Evolutionary conservation across 2,797 vertebrate genomes (phyloP), one percentile per base, ranked within the genome.

Genomic region (Phalloptychus januarius): DNA sequence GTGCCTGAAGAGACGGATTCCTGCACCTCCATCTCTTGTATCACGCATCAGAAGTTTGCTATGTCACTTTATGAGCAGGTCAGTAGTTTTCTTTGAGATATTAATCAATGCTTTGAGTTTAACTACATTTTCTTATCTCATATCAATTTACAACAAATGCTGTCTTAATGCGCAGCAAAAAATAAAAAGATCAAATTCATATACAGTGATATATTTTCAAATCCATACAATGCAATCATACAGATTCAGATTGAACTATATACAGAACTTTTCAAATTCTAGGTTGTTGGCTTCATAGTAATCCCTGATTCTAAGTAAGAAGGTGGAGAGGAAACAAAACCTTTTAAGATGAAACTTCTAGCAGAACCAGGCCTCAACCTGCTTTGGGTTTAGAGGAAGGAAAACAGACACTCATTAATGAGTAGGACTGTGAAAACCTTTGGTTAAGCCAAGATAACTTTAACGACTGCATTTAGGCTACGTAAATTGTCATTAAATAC

Each of bases 41-140:
- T 99, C 93, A 97, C 98, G 1, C 98, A 99, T 91, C 98, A 97
- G 93, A 99, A 99, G 95, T 99, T 99, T 90, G 98, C 98, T 7
- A 98, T 99, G 98, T 96, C 97, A 0, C 94, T 99, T 73, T 99
- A 99, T 83, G 98, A 99, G 82, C 98, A 99, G 97, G 98, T 99
- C 79, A 93, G 93, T 70, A 1, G 2, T 8, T 13, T 71, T 33
- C 20, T 3, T 23, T 25, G 42, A 38, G 23, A 4, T 58, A 18
- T 50, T 67, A 36, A 69, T 31, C 50, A 38, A 4, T 20, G 4
- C 73, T 56, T 42, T n/a, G 20, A 23, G 36, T 67, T 61, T 4
- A 23, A 38, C 11, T 42, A 15, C 10, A 42, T 5, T 25, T 25
- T 40, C n/a, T 69, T 40, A 42, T 20, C 11, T 25, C 6, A 1